Base-by-base conservation (phyloP, 2,888 invertebrate genomes). In the Yponomeuta evonymella region DNA sequence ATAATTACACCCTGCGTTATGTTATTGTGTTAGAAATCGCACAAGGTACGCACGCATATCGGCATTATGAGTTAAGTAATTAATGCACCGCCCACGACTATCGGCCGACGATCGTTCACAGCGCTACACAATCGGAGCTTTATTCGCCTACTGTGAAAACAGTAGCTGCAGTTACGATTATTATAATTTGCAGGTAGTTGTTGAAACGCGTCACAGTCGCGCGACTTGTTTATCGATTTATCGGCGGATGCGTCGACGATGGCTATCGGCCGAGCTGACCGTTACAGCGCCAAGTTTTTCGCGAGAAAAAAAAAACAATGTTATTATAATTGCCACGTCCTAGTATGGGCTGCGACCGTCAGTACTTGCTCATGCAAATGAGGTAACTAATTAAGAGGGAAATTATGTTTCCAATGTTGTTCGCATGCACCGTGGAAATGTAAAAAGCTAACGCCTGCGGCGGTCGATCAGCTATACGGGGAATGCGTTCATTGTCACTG, bases 31-130 rank as follows among this genome's bases (percentile, higher is more conserved):
- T 90, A 89, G 89, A 88, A 89, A 90, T 87, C 86, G 87, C 81
- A 84, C 83, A 80, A 82, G 79, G 83, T 85, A 82, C 82, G 80
- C 88, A 90, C 90, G 90, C 91, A 90, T 65, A 29, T 89, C 83
- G 84, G 87, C 86, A 88, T 90, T 89, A 87, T 84, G 87, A 86
- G 89, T 90, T 88, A 87, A 88, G 87, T 86, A 90, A 91, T 91
- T 89, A 90, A 88, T 86, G 83, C 83, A 80, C 79, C 78, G 79
- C 81, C 81, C 79, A 76, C 76, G 74, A 75, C 74, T 89, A 91
- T 90, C 90, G 78, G 75, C 84, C 87, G 87, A 87, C 89, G 82
- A 91, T 91, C 91, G 82, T 51, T 51, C 43, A 43, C 67, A 12
- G 58, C 48, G 15, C 23, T 30, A 48, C 70, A 48, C 70, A 70